Base-by-base conservation (phyloP, 2,888 invertebrate genomes). In the Oconnorella tubifera region DNA sequence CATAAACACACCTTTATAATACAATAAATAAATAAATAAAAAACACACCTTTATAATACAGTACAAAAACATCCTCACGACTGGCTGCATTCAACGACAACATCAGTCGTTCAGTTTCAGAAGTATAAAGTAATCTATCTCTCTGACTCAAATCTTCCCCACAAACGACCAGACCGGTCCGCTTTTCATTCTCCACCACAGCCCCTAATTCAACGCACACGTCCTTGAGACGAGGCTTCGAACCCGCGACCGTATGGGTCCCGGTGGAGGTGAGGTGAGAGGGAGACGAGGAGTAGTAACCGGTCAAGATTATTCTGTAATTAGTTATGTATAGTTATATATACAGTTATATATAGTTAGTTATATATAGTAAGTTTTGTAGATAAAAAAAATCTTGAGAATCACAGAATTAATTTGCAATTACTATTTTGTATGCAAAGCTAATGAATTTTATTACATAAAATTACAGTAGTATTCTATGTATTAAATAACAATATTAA, bases 121-220 rank as follows among this genome's bases (percentile, higher is more conserved):
- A 60, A 29, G 31, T 23, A 51, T 60, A 60, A 19, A 60, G 60
- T 3, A 28, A 6, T 1, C 60, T 49, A n/a, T 10, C 29, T 1
- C 29, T 28, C 33, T 40, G 59, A 0, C 25, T 25, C 25, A 51
- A 27, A 14, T 60, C 60, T 51, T 49, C 48, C 1, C 60, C 60
- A 25, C 60, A 60, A 4, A 50, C 49, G 25, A 60, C 60, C 60
- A 60, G 31, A 3, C 49, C 49, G 19, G 29, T 50, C 3, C 60
- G 25, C 29, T 32, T 48, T 27, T 49, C 60, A 6, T 28, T 29
- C 49, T 60, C 60, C 28, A 32, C 32, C 27, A 50, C 60, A 1
- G 60, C 48, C 14, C 60, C 60, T 3, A 60, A 27, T 31, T 60
- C 60, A 3, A 60, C 60, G 29, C 60, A 60, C 49, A 49, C 60